Evolutionary conservation across 1,140 invertebrate species (phyloP).

Genomic region (Drosophila jambulina): DNA sequence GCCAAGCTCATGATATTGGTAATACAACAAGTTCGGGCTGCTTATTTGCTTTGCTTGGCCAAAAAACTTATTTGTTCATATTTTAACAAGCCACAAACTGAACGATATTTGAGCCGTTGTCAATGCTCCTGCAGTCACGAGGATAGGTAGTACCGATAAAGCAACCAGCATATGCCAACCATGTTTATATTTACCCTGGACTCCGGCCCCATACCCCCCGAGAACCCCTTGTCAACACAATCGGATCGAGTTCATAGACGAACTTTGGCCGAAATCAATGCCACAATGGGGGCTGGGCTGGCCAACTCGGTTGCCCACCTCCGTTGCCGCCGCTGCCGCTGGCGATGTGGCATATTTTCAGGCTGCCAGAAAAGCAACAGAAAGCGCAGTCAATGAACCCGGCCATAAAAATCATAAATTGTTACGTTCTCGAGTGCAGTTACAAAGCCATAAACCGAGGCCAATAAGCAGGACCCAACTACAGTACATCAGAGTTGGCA

Average conservation of each 20-base stretch:
- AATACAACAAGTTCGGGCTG: neutral
- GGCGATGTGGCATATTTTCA: slow-evolving; percentile 46
- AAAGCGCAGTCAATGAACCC: slow-evolving; percentile 66
- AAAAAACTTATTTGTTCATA: slow-evolving; percentile 1
- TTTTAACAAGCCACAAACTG: slow-evolving; percentile 24
- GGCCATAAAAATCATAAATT: slow-evolving; percentile 66
- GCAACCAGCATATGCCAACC: slow-evolving; percentile 12
- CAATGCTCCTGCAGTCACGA: neutral
- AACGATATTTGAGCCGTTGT: slow-evolving; percentile 10
- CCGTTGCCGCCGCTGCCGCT: slow-evolving; percentile 5
- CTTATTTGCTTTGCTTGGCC: slow-evolving; percentile 12
- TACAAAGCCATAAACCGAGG: slow-evolving; percentile 53
- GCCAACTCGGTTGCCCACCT: slow-evolving; percentile 18
- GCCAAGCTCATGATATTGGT: neutral
- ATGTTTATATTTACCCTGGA: slow-evolving; percentile 29
- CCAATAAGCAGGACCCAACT: slow-evolving; percentile 49
- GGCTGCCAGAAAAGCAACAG: slow-evolving; percentile 36
- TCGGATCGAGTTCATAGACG: slow-evolving; percentile 30
- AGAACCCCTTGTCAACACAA: slow-evolving; percentile 20
- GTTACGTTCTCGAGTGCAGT: slow-evolving; percentile 59
- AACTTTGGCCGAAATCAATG: slow-evolving; percentile 54
- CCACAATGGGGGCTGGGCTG: slow-evolving; percentile 21
- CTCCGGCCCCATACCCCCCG: neutral
- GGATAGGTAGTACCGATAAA: slow-evolving; percentile 16
- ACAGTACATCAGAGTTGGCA: slow-evolving; percentile 24